A percentile compares a stretch with the other conserved stretches of the same genome.
phyloP scores from a whole-genome alignment of 2,113 vertebrate species.

The Crotalus viridis region DNA sequence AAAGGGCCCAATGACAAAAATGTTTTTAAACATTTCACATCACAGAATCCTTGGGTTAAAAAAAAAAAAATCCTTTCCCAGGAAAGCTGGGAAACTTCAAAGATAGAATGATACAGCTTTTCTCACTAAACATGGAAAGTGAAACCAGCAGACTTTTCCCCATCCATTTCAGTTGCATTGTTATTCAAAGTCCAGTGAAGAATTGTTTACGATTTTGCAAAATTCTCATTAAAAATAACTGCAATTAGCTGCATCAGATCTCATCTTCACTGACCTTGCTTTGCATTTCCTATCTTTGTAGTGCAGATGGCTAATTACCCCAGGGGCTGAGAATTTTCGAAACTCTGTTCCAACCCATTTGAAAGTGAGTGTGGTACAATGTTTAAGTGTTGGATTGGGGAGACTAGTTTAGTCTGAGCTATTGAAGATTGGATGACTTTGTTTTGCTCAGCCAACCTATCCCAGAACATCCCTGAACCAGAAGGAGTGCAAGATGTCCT shows the following conservation, averaged over 20 bases:
- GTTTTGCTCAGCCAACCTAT: background rate
- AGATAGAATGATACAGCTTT: background rate
- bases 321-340: background rate
- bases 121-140: background rate
- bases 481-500: background rate
- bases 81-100: background rate
- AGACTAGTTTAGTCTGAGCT: background rate
- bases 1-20: background rate
- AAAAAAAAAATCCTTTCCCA: background rate
- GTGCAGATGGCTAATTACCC: background rate
- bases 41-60: background rate
- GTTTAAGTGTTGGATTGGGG: background rate
- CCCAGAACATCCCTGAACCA: background rate
- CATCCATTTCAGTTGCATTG: background rate
- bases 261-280: background rate
- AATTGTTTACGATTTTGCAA: background rate
- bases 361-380: background rate
- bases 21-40: background rate
- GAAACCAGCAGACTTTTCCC: background rate
- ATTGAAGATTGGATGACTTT: background rate
- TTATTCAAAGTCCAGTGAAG: background rate
- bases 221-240: background rate
- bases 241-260: background rate
- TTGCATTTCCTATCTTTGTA: background rate
- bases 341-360: background rate